These are phyloP conservation scores for Chrysolina haemoptera DNA, from an alignment of 2,888 invertebrate species.

Conservation along the genomic window DNA sequence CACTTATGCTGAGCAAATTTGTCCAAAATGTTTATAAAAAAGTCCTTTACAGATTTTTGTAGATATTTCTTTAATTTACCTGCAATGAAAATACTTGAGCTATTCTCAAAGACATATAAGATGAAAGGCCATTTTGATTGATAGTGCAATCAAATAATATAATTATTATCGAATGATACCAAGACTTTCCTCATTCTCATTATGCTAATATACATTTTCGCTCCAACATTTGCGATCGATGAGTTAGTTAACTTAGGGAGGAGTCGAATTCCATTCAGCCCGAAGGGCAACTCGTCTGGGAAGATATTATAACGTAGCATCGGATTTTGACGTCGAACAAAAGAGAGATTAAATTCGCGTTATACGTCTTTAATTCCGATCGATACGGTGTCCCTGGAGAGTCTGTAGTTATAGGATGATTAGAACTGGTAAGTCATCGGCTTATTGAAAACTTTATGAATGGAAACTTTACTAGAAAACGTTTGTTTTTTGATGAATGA, in stretches of 20 bases:
- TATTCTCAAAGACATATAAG: no score
- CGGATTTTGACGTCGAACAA: conserved; percentile 8
- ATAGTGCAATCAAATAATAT: no score
- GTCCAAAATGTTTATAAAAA: no score
- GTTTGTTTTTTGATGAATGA: background rate
- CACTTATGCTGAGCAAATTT: no score
- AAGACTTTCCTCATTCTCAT: background rate
- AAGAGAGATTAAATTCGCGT: conserved; percentile 18
- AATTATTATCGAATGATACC: no score
- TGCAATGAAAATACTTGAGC: no score
- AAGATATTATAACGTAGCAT: conserved; percentile 8
- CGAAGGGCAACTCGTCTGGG: background rate
- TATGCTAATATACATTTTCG: background rate
- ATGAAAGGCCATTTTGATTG: no score
- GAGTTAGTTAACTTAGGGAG: no score
- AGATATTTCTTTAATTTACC: no score
- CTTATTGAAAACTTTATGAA: background rate
- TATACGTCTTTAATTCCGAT: conserved; percentile 12
- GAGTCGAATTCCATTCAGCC: background rate
- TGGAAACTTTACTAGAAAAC: background rate
- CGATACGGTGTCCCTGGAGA: background rate
- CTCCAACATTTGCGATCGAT: background rate
- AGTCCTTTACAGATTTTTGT: no score
- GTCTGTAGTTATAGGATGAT: background rate
- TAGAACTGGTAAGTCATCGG: background rate